A percentile compares a stretch with the other conserved stretches of the same genome.
phyloP scores from a whole-genome alignment of 1,140 invertebrate species.

The Thereuonema tuberculata region DNA sequence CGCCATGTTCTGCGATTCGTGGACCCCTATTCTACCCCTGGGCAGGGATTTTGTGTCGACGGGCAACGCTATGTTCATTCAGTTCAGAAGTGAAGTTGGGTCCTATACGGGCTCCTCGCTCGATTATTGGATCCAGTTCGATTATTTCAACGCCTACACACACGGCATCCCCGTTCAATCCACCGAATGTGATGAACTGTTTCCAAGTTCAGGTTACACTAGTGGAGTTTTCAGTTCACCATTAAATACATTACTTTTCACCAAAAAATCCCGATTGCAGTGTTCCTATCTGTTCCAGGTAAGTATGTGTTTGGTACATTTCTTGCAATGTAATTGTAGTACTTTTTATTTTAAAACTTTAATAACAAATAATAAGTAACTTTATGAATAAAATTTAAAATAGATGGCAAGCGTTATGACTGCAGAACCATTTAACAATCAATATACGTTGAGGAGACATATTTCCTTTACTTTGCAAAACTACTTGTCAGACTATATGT shows the following conservation, averaged over 20 bases:
- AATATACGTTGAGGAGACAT: too few species aligned
- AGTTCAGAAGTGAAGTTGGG: constrained; percentile 37
- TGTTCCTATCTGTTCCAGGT: neutral
- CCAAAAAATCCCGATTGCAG: neutral
- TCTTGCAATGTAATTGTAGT: too few species aligned
- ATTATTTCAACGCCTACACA: constrained; percentile 78
- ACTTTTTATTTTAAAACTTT: too few species aligned
- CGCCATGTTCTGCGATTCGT: constrained; percentile 84
- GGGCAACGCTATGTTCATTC: constrained; percentile 63
- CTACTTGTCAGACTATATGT: too few species aligned
- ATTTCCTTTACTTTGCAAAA: too few species aligned
- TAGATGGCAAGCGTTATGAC: too few species aligned
- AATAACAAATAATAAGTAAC: too few species aligned
- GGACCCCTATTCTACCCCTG: constrained; percentile 57
- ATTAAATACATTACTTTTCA: neutral
- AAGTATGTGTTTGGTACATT: too few species aligned
- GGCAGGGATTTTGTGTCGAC: constrained; percentile 68
- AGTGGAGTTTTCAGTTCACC: constrained; percentile 1
- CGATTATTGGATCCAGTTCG: constrained; percentile 83
- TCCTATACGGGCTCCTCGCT: constrained; percentile 45
- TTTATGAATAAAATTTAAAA: too few species aligned
- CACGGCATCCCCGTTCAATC: constrained; percentile 60
- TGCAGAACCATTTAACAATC: too few species aligned
- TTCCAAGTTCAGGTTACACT: neutral
- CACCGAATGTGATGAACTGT: constrained; percentile 55